These are phyloP conservation scores for Astreopora myriophthalma DNA, from an alignment of 64 coral and sea anemone species.

Conservation along the genomic window DNA sequence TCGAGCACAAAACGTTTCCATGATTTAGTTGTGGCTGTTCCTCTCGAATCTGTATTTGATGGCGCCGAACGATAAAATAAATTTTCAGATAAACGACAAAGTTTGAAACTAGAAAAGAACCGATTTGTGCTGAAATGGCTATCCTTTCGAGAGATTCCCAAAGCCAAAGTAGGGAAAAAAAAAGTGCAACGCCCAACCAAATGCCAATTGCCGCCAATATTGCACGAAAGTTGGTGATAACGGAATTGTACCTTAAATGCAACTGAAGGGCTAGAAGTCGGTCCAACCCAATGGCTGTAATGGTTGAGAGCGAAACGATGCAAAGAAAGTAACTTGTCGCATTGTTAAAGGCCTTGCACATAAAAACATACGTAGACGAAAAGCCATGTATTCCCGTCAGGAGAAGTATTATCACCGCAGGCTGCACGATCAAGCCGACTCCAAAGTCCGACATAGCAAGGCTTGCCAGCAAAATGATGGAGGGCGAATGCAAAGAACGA, in stretches of 20 bases:
- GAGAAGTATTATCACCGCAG: background rate
- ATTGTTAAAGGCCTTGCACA: background rate
- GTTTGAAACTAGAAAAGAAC: background rate
- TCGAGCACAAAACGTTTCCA: background rate
- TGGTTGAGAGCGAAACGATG: background rate
- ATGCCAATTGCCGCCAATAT: background rate
- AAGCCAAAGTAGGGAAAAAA: background rate
- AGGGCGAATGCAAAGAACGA: background rate
- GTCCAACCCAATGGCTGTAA: conserved; percentile 32
- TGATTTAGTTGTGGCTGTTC: background rate
- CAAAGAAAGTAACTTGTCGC: background rate
- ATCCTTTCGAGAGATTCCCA: background rate
- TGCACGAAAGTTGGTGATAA: background rate
- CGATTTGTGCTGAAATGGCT: background rate
- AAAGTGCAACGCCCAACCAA: background rate
- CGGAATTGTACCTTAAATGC: conserved; percentile 42
- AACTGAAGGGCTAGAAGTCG: conserved; percentile 52
- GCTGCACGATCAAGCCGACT: background rate
- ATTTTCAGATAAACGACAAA: conserved; percentile 14
- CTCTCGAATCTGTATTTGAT: background rate
- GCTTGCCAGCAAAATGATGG: background rate
- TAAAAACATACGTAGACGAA: background rate
- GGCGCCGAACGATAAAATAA: background rate
- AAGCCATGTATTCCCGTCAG: background rate
- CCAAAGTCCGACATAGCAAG: background rate